These are phyloP conservation scores for zebrafish (Danio rerio) DNA, from an alignment of 2,113 vertebrate species.

Conservation along the genomic window DNA sequence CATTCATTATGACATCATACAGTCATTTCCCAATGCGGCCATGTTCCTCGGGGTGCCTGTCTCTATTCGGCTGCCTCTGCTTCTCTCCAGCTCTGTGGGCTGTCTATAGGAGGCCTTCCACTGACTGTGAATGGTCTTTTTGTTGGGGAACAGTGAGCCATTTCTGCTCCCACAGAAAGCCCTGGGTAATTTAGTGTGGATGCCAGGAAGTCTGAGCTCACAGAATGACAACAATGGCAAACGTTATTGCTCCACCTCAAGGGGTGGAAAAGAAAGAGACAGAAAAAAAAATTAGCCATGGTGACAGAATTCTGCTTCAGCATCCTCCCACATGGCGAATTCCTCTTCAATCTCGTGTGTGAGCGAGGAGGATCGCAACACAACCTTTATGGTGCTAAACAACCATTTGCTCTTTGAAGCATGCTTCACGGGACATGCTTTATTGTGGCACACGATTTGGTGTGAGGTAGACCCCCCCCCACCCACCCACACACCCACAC, in stretches of 20 bases:
- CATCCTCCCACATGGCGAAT: slow-evolving; percentile 33
- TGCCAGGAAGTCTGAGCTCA: slow-evolving; percentile 95
- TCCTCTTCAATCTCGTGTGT: slow-evolving; percentile 11
- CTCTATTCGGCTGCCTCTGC: slow-evolving; percentile 69
- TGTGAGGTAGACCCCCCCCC: not conserved
- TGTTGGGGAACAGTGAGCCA: slow-evolving; percentile 92
- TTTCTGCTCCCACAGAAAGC: slow-evolving; percentile 87
- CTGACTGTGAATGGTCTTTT: slow-evolving; percentile 89
- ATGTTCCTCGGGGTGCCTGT: slow-evolving; percentile 81
- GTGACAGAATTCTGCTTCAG: slow-evolving; percentile 74
- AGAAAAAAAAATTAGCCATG: slow-evolving; percentile 73
- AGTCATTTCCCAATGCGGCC: slow-evolving; percentile 80
- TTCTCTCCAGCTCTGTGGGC: slow-evolving; percentile 66
- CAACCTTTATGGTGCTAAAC: slow-evolving; percentile 8
- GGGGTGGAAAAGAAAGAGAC: slow-evolving; percentile 60
- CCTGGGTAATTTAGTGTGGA: slow-evolving; percentile 86
- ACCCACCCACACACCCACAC: slow-evolving; percentile 17
- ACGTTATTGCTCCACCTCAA: slow-evolving; percentile 83
- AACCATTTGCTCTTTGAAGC: slow-evolving; percentile 25
- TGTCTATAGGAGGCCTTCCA: slow-evolving; percentile 74
- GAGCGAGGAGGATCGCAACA: slow-evolving; percentile 7
- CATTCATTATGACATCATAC: slow-evolving; percentile 85
- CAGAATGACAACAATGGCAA: slow-evolving; percentile 91
- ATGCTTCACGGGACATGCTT: slow-evolving; percentile 29
- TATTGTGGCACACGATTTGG: slow-evolving; percentile 10